Base-by-base conservation (phyloP, 2,113 vertebrate species). In the Protobothrops mucrosquamatus region DNA sequence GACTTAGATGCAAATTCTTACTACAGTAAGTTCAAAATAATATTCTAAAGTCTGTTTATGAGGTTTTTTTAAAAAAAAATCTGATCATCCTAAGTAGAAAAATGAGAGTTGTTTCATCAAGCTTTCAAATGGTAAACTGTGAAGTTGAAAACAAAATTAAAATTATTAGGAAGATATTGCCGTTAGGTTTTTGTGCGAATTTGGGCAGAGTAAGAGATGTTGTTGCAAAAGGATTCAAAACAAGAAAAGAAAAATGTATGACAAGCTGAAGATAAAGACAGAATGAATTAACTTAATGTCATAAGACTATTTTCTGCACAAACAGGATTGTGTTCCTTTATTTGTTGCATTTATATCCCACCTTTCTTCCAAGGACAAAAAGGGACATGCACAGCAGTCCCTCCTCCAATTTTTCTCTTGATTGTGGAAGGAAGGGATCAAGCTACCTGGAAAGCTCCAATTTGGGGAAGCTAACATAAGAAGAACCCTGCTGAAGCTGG, bases 91-190 rank as follows among this genome's bases (percentile, higher is more conserved):
- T 87, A 56, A 59, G 14, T 48, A 24, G 2, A 86, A 52, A 87
- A 52, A 52, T n/a, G 39, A 86, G 39, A 15, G 15, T 29, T 85
- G 22, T n/a, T 59, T 55, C 14, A 61, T 54, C 46, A 92, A 24
- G 14, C 5, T 87, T 64, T 87, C 81, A 74, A 81, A 46, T 56
- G 10, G 20, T 11, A 92, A 59, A 55, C 55, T 69, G 10, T 55
- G 34, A 34, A 85, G 91, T 69, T 93, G 26, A 93, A 54, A 89
- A 57, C 74, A 93, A 92, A 94, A 9, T 61, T 59, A 43, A n/a
- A 51, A 91, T 43, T 22, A 81, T 81, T 81, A 43, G 64, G 34
- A 81, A 22, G 34, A 81, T 39, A 39, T 81, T 81, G 18, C 34
- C 18, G 3, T 34, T 81, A 81, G 74, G 34, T 43, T 18, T 18